Evolutionary conservation across 2,113 vertebrate genomes (phyloP).

Genomic region (Ciconia boyciana): DNA sequence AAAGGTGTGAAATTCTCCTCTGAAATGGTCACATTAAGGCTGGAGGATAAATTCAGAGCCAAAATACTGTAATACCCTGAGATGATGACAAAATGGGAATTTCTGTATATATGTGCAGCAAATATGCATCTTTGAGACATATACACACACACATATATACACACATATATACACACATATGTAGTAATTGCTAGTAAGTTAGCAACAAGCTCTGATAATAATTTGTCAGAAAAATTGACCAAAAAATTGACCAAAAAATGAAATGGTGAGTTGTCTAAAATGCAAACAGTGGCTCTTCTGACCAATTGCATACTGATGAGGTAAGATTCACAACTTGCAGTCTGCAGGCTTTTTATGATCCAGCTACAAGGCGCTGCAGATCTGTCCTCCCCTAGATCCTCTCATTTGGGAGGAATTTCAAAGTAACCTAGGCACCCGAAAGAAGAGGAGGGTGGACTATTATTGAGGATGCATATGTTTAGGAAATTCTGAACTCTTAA

Average conservation of each 20-base stretch:
- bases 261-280: neutral
- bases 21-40: neutral
- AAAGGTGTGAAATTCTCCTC: neutral
- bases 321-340: neutral
- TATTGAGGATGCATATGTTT: neutral
- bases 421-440: neutral
- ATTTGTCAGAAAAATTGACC: neutral
- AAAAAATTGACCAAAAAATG: neutral
- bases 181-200: neutral
- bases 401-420: neutral
- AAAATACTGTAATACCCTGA: neutral
- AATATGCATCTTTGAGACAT: neutral
- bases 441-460: neutral
- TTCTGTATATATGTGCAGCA: neutral
- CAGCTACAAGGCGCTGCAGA: neutral
- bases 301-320: neutral
- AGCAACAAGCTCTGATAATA: neutral
- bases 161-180: neutral
- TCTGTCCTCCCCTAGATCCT: neutral
- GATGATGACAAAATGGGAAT: neutral
- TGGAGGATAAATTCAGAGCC: neutral
- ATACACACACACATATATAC: rapidly evolving
- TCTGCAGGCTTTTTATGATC: neutral
- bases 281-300: neutral
- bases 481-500: neutral